Evolutionary conservation across 2,113 vertebrate species (phyloP).

Genomic region (Panthera uncia): DNA sequence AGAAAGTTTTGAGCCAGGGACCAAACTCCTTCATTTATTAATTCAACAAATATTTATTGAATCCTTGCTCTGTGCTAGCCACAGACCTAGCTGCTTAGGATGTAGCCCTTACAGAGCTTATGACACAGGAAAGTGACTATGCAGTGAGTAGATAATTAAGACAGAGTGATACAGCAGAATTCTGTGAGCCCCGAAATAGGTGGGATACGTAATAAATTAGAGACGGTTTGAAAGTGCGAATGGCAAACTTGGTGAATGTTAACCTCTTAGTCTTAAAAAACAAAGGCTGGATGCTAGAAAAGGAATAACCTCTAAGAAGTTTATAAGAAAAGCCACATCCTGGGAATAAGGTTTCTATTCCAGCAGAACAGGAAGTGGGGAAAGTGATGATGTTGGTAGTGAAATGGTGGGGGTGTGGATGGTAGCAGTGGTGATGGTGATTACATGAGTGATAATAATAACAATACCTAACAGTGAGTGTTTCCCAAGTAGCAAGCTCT

Average conservation of each 20-base stretch:
- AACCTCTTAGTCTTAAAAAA: background rate
- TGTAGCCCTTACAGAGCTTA: background rate
- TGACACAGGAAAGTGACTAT: background rate
- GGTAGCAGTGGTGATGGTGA: background rate
- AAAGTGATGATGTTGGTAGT: background rate
- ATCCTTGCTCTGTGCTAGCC: background rate
- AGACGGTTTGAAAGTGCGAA: background rate
- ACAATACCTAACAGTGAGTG: background rate
- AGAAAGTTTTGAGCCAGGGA: background rate
- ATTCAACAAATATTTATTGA: background rate
- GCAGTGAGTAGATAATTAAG: background rate
- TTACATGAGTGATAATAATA: background rate
- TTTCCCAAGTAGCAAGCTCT: background rate
- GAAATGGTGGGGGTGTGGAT: background rate
- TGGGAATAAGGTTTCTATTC: background rate
- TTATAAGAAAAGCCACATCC: background rate
- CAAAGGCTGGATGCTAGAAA: slow-evolving; percentile 19
- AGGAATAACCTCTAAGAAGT: background rate
- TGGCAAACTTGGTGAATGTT: background rate
- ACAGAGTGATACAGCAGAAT: background rate
- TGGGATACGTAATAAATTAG: background rate
- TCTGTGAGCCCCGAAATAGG: background rate
- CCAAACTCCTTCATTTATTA: background rate
- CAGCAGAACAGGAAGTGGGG: background rate
- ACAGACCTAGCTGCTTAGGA: background rate